A percentile compares a stretch with the other conserved stretches of the same genome.
phyloP scores from a whole-genome alignment of 2,888 invertebrate species.

The Cryptus viduatorius region DNA sequence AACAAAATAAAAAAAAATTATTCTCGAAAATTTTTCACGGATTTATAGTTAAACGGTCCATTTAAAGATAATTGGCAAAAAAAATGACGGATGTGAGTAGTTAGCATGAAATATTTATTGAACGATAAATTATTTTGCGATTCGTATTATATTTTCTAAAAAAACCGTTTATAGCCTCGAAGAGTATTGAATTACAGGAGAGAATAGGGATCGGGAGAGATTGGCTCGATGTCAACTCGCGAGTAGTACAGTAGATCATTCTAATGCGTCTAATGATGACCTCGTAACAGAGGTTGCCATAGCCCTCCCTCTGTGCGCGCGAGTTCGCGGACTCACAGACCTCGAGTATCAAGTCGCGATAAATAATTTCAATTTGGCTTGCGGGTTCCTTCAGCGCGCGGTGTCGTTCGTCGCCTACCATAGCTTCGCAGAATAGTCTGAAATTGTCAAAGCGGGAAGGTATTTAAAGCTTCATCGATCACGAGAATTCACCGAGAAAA shows the following conservation, averaged over 20 bases:
- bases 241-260: constrained; percentile 37
- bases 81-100: neutral
- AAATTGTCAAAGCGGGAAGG: constrained; percentile 35
- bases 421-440: constrained; percentile 32
- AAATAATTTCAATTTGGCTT: constrained; percentile 51
- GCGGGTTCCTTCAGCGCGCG: neutral
- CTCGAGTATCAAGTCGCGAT: constrained; percentile 21
- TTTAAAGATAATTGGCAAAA: too few relatives aligned
- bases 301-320: neutral
- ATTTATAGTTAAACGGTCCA: too few relatives aligned
- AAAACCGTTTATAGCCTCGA: constrained; percentile 19
- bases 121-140: constrained; percentile 10
- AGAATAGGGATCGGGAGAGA: neutral
- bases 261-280: constrained; percentile 46
- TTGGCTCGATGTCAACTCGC: constrained; percentile 26
- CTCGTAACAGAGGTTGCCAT: constrained; percentile 19
- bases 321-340: neutral
- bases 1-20: too few relatives aligned
- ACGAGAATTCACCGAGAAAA: constrained; percentile 16
- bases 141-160: constrained; percentile 3
- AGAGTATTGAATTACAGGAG: constrained; percentile 28
- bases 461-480: constrained; percentile 59
- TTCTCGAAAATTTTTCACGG: too few relatives aligned
- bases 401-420: constrained; percentile 6
- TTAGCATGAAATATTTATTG: neutral